Conservation (phyloP, 2,113 vertebrate species). For the Gobiocypris rarus region DNA sequence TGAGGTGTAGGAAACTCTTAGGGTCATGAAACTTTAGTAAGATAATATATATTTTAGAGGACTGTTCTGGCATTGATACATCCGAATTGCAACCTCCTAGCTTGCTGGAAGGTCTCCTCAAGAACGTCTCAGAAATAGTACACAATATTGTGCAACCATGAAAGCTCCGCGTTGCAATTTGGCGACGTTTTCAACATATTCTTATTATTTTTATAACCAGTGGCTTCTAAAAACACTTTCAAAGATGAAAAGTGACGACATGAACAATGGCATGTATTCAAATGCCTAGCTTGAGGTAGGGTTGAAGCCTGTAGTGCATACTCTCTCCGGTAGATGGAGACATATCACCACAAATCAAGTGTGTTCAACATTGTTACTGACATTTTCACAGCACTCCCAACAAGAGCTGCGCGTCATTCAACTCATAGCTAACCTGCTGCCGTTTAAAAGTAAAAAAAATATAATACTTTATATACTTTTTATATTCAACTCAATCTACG, state of each 20-base stretch:
- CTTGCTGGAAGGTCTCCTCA: not conserved
- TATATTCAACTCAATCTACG: not conserved
- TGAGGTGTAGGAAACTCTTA: not conserved
- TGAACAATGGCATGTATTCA: not conserved
- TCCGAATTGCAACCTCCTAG: not conserved
- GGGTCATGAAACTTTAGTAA: not conserved
- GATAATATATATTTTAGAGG: not conserved
- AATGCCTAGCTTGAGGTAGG: not conserved
- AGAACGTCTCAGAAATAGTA: not conserved
- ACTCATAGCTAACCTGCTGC: constrained; percentile 17
- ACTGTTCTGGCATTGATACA: not conserved
- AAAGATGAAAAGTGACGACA: not conserved
- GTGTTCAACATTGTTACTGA: not conserved
- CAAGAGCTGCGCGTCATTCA: constrained; percentile 7
- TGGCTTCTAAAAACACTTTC: not conserved
- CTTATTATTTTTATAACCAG: not conserved
- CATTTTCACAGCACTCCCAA: not conserved
- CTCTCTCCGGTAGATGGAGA: constrained; percentile 65
- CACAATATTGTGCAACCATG: not conserved
- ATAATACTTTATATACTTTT: not conserved
- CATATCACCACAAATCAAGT: constrained; percentile 48
- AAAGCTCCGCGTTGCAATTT: not conserved
- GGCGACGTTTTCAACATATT: not conserved
- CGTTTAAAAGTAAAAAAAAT: not conserved
- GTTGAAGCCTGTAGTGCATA: not conserved